Conservation (phyloP, 2,113 vertebrate species). For the Aphyosemion australe region DNA sequence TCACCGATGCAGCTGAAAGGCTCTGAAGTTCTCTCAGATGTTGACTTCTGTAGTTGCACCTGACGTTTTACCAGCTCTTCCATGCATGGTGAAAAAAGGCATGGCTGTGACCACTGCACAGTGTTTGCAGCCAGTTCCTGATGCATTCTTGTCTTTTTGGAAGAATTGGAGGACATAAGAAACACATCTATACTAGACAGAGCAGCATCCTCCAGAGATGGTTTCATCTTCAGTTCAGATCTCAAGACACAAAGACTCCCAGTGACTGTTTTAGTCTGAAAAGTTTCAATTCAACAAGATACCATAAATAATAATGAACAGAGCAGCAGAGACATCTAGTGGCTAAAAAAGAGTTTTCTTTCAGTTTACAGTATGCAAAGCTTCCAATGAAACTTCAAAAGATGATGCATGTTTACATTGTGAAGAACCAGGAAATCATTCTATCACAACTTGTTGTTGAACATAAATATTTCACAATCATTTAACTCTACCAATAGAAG, state of each 20-base stretch:
- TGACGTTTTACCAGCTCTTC: slow-evolving; percentile 32
- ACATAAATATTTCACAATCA: too few relatives aligned
- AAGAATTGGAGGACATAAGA: background rate
- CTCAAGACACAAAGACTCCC: background rate
- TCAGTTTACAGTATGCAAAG: background rate
- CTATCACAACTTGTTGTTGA: too few relatives aligned
- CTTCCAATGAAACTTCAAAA: too few relatives aligned
- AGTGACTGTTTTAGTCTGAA: background rate
- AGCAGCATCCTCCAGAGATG: background rate
- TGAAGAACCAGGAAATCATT: too few relatives aligned
- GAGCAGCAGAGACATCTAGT: slow-evolving; percentile 76
- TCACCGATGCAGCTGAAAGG: slow-evolving; percentile 28
- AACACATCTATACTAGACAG: background rate
- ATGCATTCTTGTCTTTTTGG: slow-evolving; percentile 4
- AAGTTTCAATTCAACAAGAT: slow-evolving; percentile 1
- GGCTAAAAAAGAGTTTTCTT: slow-evolving; percentile 33
- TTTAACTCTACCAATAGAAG: too few relatives aligned
- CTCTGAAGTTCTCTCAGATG: slow-evolving; percentile 32
- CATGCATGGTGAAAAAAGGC: background rate
- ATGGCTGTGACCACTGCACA: slow-evolving; percentile 1
- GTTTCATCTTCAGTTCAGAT: background rate
- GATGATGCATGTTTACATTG: too few relatives aligned
- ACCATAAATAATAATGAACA: background rate
- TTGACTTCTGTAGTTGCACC: slow-evolving; percentile 13
- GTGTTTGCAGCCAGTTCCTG: background rate